Evolutionary conservation across 2,888 invertebrate genomes (phyloP).

Genomic region (Andrena minutula): DNA sequence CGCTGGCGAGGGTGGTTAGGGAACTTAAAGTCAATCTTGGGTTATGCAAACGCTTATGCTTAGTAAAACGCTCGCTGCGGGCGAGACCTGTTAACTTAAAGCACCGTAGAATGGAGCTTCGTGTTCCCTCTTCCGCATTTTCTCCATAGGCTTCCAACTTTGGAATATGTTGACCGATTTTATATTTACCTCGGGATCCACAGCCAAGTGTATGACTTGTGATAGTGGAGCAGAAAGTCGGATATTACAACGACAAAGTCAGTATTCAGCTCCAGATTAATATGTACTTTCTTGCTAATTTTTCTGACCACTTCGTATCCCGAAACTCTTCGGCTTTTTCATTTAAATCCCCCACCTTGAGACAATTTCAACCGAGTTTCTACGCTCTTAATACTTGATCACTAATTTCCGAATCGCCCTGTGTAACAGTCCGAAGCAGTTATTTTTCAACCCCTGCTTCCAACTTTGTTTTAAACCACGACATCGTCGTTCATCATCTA

Average conservation of each 20-base stretch:
- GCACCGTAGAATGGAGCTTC: conserved; percentile 33
- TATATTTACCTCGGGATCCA: not conserved
- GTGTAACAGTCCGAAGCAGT: too few relatives aligned
- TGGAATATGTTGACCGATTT: conserved; percentile 31
- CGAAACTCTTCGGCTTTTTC: too few relatives aligned
- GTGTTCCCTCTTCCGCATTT: conserved; percentile 53
- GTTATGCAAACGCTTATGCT: conserved; percentile 80
- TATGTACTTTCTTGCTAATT: not conserved
- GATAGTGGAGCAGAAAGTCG: not conserved
- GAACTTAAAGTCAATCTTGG: conserved; percentile 81
- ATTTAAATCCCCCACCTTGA: too few relatives aligned
- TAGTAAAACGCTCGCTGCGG: conserved; percentile 72
- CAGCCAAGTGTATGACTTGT: not conserved
- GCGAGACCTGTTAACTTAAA: conserved; percentile 66
- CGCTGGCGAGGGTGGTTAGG: conserved; percentile 62
- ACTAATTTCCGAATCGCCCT: not conserved
- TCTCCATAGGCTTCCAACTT: conserved; percentile 36
- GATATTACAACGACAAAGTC: not conserved
- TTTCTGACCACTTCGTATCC: too few relatives aligned
- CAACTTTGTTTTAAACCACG: not conserved
- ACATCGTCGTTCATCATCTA: not conserved
- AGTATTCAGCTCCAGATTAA: not conserved
- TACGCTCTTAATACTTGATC: not conserved
- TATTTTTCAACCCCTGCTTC: too few relatives aligned
- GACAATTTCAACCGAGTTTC: too few relatives aligned